Base-by-base conservation (phyloP, 2,888 invertebrate genomes). In the Ormyrus pomaceus region DNA sequence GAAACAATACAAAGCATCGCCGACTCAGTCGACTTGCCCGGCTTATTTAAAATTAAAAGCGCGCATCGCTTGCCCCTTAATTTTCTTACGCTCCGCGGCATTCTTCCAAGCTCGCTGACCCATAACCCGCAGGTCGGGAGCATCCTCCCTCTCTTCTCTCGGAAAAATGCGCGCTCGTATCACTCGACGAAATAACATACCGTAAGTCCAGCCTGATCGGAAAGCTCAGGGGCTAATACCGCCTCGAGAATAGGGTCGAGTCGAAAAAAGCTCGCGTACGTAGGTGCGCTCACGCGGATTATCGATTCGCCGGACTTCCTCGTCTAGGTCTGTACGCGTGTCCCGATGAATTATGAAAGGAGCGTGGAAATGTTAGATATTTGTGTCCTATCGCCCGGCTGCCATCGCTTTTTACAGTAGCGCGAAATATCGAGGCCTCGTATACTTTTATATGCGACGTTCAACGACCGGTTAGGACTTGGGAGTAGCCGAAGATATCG, bases 1-100 rank as follows among this genome's bases (percentile, higher is more conserved):
- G 19, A 19, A 19, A 19, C 19, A 2, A 19, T 19, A 19, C 19
- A 19, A 19, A 19, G 19, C 19, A 19, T 19, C 19, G 19, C 2
- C 19, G 19, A 19, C 19, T 19, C 19, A 2, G 19, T 48, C 70
- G 50, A 10, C 48, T 11, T n/a, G 13, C 6, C 8, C 2, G 7
- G 53, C 58, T 34, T 13, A 50, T 76, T 69, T n/a, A 69, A 55
- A 69, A 69, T 76, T 76, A 69, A 69, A 68, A 61, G 50, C 58
- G 9, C 11, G n/a, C 46, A 55, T 45, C 51, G 7, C 46, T 10
- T 59, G 68, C 59, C 76, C 76, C 8, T 61, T 62, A 68, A 76
- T 68, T 76, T 68, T 62, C 68, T 69, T 76, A 75, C 66, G 59
- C 51, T 13, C 48, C n/a, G 34, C 19, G 48, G n/a, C 45, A 6